phyloP scores from a whole-genome alignment of 2,797 vertebrate species.

The Hippocampus kuda region DNA sequence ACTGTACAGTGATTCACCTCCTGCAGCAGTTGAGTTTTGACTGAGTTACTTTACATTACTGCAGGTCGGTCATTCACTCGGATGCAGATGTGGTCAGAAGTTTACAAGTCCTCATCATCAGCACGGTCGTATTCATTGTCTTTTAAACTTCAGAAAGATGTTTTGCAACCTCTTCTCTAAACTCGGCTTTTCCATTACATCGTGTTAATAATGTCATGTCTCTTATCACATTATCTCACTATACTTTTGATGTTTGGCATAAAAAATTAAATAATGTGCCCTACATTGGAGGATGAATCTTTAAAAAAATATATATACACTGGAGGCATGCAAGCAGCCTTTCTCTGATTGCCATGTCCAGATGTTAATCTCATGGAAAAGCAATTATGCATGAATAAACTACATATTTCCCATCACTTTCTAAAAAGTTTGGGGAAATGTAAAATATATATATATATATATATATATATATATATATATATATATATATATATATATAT shows the following conservation, averaged over 20 bases:
- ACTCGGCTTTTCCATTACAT: constrained; percentile 12
- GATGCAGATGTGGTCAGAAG: neutral
- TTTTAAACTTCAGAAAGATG: neutral
- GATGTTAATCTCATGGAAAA: constrained; percentile 42
- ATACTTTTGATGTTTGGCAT: constrained; percentile 43
- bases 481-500: too few relatives aligned
- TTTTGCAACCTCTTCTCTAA: constrained; percentile 7
- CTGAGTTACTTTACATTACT: constrained; percentile 15
- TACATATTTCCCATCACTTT: neutral
- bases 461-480: too few relatives aligned
- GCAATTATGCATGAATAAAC: neutral
- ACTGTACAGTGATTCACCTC: constrained; percentile 17
- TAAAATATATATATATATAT: too few relatives aligned
- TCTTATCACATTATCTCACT: constrained; percentile 44
- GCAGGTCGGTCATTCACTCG: constrained; percentile 13
- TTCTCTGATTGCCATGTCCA: constrained; percentile 17
- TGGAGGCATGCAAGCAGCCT: constrained; percentile 23
- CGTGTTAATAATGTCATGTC: constrained; percentile 39
- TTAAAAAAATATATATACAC: constrained; percentile 9
- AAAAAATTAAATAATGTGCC: constrained; percentile 54
- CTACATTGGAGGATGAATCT: constrained; percentile 42
- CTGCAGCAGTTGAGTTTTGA: constrained; percentile 31
- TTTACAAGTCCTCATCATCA: neutral
- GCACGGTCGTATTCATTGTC: neutral
- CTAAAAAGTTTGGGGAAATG: neutral